Evolutionary conservation across 1,140 invertebrate species (phyloP).

Genomic region (Zeugodacus cucurbitae): DNA sequence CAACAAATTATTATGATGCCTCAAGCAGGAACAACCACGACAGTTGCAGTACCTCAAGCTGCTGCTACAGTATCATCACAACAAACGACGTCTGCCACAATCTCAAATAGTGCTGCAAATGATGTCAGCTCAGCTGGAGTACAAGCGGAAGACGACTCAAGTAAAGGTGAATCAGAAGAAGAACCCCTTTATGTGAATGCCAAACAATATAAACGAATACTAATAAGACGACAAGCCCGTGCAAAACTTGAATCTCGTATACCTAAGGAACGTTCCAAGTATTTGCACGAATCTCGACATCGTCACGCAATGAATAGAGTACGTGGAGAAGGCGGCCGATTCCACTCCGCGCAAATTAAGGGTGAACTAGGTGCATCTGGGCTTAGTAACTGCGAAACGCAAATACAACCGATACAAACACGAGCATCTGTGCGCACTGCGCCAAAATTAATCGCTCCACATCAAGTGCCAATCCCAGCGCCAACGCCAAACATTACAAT

Average conservation of each 20-base stretch:
- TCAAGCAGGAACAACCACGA: constrained; percentile 61
- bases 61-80: constrained; percentile 49
- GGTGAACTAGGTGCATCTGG: constrained; percentile 46
- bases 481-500: constrained; percentile 61
- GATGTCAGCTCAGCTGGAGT: constrained; percentile 43
- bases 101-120: constrained; percentile 38
- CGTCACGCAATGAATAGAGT: constrained; percentile 97
- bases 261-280: constrained; percentile 98
- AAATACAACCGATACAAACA: constrained; percentile 36
- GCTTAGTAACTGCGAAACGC: background rate
- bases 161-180: constrained; percentile 79
- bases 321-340: constrained; percentile 95
- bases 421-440: constrained; percentile 51
- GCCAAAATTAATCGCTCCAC: constrained; percentile 62
- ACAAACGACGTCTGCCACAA: constrained; percentile 46
- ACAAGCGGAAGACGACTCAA: constrained; percentile 53
- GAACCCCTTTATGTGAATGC: constrained; percentile 99
- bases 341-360: constrained; percentile 78
- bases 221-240: constrained; percentile 88
- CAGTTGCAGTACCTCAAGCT: constrained; percentile 64
- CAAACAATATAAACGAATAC: constrained; percentile 93
- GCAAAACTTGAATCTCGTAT: constrained; percentile 95
- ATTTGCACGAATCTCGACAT: constrained; percentile 98
- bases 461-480: constrained; percentile 48
- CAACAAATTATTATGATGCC: constrained; percentile 64